A percentile compares a stretch with the other conserved stretches of the same genome.
Evolutionary conservation across 2,797 vertebrate genomes (phyloP).

Genomic region (Aplochiton taeniatus): DNA sequence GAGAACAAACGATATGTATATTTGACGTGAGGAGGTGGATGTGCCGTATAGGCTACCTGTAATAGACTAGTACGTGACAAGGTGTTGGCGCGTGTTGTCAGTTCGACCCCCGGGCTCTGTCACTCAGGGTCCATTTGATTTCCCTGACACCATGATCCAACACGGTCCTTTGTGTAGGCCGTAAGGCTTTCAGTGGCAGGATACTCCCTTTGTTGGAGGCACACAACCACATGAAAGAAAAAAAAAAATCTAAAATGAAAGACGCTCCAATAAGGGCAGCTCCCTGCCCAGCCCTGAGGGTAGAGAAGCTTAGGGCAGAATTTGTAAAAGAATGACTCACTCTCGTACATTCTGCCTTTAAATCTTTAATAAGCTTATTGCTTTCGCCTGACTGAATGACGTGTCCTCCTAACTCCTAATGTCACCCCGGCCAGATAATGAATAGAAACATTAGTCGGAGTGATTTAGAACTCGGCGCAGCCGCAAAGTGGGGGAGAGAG

Average conservation of each 20-base stretch:
- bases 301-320: conserved; percentile 36
- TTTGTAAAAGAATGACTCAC: conserved; percentile 43
- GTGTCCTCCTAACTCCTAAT: conserved; percentile 54
- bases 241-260: conserved; percentile 44
- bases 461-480: conserved; percentile 54
- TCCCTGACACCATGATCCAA: too few relatives aligned
- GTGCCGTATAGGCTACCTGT: too few relatives aligned
- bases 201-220: conserved; percentile 24
- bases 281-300: conserved; percentile 29
- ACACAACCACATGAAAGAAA: conserved; percentile 15
- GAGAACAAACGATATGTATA: too few relatives aligned
- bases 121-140: too few relatives aligned
- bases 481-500: conserved; percentile 33
- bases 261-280: conserved; percentile 25
- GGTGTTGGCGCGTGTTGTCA: too few relatives aligned
- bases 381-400: conserved; percentile 42
- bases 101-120: too few relatives aligned
- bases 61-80: too few relatives aligned
- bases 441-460: conserved; percentile 66
- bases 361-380: conserved; percentile 57
- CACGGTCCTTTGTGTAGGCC: too few relatives aligned
- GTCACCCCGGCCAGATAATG: conserved; percentile 62
- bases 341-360: conserved; percentile 46
- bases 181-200: background rate
- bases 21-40: too few relatives aligned